Base-by-base conservation (phyloP, 2,797 vertebrate genomes). In the Rhinoraja longicauda region DNA sequence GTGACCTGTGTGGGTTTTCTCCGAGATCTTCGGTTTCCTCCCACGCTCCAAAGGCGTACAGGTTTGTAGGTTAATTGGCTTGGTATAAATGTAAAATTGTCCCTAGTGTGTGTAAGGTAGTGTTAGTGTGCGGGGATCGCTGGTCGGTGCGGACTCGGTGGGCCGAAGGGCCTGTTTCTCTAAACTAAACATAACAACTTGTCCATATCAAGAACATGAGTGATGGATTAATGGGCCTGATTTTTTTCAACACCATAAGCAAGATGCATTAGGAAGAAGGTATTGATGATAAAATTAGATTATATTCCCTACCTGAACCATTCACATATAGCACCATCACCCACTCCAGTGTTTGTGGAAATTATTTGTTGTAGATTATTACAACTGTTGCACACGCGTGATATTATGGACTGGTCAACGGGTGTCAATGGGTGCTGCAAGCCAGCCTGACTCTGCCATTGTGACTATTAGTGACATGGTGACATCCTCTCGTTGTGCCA, bases 401-500 rank as follows among this genome's bases (percentile, higher is more conserved):
- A 15, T 29, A 32, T 64, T 17, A 32, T 59, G n/a, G 57, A 32
- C 13, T 86, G 82, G 82, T 64, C 82, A 86, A 53, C 53, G 45
- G n/a, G n/a, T 82, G 5, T 86, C 9, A 86, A 7, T 86, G 29
- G 57, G 57, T 62, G 82, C 0, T 0, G 45, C 5, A 15, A 64
- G 82, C 32, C 57, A 62, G 57, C n/a, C 29, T 7, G 29, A 15
- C 29, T 86, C 13, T 86, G 29, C 57, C 57, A 86, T 86, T 86
- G 57, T 86, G 82, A 86, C 82, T 64, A 81, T 26, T 53, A 86
- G 82, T 86, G 82, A 86, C 82, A 86, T 84, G 59, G 4, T 1
- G 10, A n/a, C 29, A 10, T 75, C 45, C 45, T 29, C 86, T 82
- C 10, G 53, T 82, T 26, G 13, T 86, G 29, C 5, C 57, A 32